Percentiles rank a stretch among this genome's conserved stretches.
These are phyloP conservation scores for Graptemys geographica DNA, from an alignment of 2,797 vertebrate species.

Conservation along the genomic window DNA sequence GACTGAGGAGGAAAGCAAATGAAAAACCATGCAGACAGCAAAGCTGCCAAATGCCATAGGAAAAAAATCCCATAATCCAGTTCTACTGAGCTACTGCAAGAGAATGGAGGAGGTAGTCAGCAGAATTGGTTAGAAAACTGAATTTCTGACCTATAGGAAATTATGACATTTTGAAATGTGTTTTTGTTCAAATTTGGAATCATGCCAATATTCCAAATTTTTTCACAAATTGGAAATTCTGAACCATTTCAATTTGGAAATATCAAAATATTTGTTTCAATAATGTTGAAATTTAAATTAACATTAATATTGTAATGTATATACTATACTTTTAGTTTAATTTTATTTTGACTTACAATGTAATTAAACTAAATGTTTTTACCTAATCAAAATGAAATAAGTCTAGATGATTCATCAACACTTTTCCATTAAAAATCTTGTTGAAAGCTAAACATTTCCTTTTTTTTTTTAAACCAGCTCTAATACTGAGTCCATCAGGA, in stretches of 20 bases:
- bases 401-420: neutral
- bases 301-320: neutral
- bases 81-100: neutral
- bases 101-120: neutral
- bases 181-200: neutral
- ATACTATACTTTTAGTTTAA: neutral
- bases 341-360: no score
- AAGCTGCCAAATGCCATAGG: neutral
- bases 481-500: neutral
- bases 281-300: neutral
- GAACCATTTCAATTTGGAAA: neutral
- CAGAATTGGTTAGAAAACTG: neutral
- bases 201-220: neutral
- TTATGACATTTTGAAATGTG: neutral
- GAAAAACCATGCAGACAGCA: neutral
- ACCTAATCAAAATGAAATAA: neutral
- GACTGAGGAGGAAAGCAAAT: neutral
- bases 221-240: neutral
- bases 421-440: neutral
- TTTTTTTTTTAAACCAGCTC: neutral
- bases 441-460: neutral
- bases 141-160: neutral
- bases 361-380: neutral
- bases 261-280: neutral
- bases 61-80: neutral